These are phyloP conservation scores for Saimiri boliviensis DNA, from an alignment of 2,113 vertebrate genomes.

Conservation along the genomic window DNA sequence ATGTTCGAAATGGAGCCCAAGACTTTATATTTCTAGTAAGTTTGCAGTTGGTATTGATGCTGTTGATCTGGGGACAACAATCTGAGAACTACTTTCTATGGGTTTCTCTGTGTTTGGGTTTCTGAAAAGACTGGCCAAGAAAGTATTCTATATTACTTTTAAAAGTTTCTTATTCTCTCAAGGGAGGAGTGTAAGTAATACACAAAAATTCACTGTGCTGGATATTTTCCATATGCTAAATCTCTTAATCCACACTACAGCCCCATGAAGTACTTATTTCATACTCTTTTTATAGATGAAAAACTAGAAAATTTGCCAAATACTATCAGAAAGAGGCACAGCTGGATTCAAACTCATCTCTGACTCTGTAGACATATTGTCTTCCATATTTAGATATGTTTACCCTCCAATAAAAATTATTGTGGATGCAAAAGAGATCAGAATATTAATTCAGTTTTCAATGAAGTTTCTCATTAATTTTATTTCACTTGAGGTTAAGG, in stretches of 20 bases:
- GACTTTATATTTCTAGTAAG: not conserved
- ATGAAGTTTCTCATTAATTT: not conserved
- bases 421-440: not conserved
- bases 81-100: not conserved
- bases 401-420: slow-evolving; percentile 8
- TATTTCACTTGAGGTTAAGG: not conserved
- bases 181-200: not conserved
- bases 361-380: not conserved
- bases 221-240: not conserved
- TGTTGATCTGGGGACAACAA: not conserved
- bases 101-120: not conserved
- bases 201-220: not conserved
- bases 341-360: not conserved
- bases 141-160: not conserved
- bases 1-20: not conserved
- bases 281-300: no score
- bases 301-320: not conserved
- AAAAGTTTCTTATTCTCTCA: not conserved
- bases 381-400: not conserved
- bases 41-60: not conserved
- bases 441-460: not conserved
- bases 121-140: slow-evolving; percentile 16
- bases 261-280: not conserved
- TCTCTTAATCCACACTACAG: not conserved
- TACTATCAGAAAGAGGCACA: not conserved